phyloP scores from a whole-genome alignment of 2,113 vertebrate genomes.

The Rhynchopsitta pachyrhyncha region DNA sequence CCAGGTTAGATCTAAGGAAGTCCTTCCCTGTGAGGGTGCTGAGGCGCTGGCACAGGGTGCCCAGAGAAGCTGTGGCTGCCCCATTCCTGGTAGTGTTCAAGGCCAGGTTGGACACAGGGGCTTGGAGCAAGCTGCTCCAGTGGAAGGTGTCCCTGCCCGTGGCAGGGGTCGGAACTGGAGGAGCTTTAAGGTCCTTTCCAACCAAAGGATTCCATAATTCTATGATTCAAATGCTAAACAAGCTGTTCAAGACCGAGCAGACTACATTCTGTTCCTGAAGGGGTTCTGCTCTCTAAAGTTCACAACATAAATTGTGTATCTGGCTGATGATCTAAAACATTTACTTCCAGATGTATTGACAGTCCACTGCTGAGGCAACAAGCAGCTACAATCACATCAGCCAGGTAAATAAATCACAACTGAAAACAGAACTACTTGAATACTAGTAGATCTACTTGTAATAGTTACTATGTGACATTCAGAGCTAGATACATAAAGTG shows the following conservation, averaged over 20 bases:
- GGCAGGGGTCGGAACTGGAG: background rate
- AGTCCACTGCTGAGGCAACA: background rate
- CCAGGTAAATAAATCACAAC: background rate
- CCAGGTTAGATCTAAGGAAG: background rate
- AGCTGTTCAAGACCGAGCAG: background rate
- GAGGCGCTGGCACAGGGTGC: background rate
- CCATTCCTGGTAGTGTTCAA: too few species aligned
- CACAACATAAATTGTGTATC: background rate
- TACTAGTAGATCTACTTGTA: background rate
- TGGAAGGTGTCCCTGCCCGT: background rate
- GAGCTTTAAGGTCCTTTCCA: background rate
- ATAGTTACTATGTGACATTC: background rate
- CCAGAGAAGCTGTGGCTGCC: background rate
- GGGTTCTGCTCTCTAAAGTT: background rate
- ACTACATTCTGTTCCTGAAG: background rate
- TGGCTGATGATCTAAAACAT: background rate
- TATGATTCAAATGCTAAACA: background rate
- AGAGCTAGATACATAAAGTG: background rate
- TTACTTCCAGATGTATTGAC: background rate
- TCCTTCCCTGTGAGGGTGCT: background rate
- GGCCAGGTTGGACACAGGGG: too few species aligned
- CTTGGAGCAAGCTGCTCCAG: background rate
- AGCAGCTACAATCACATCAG: fast-evolving
- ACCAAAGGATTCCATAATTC: background rate
- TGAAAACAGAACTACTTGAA: background rate